phyloP scores from a whole-genome alignment of 2,888 invertebrate species.

The Calameuta filiformis region DNA sequence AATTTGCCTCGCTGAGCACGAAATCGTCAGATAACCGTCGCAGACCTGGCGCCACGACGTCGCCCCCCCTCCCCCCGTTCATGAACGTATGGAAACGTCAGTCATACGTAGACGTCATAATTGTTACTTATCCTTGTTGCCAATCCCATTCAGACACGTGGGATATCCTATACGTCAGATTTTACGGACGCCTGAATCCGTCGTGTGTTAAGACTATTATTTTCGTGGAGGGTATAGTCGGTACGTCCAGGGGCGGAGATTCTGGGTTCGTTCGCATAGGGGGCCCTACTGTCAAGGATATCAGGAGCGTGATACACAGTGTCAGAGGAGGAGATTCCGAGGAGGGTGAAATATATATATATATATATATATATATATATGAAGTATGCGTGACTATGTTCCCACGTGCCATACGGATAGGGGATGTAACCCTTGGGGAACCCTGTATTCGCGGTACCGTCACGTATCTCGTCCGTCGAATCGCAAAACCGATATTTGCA shows the following conservation, averaged over 20 bases:
- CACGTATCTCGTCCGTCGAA: slow-evolving; percentile 37
- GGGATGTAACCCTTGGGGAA: background rate
- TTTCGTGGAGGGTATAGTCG: background rate
- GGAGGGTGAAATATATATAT: background rate
- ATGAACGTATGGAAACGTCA: slow-evolving; percentile 30
- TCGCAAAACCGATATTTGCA: slow-evolving; percentile 39
- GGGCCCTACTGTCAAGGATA: background rate
- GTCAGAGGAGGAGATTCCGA: background rate
- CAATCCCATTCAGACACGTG: slow-evolving; percentile 17
- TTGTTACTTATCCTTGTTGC: slow-evolving; percentile 42
- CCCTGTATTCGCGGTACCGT: slow-evolving; percentile 23
- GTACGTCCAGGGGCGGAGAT: background rate
- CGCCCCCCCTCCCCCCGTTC: background rate
- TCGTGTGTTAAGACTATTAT: slow-evolving; percentile 15
- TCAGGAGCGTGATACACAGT: background rate
- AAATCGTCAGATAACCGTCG: slow-evolving; percentile 47
- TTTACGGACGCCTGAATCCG: slow-evolving; percentile 45
- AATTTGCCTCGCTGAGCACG: slow-evolving; percentile 40
- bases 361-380: background rate
- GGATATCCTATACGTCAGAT: slow-evolving; percentile 38
- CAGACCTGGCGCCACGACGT: background rate
- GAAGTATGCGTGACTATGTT: slow-evolving; percentile 44
- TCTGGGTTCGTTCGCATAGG: background rate
- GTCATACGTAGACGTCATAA: slow-evolving; percentile 48
- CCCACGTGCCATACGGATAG: slow-evolving; percentile 38